Evolutionary conservation across 2,888 invertebrate species (phyloP), one percentile per base, ranked within the genome.

Genomic region (Leucozona laternaria): DNA sequence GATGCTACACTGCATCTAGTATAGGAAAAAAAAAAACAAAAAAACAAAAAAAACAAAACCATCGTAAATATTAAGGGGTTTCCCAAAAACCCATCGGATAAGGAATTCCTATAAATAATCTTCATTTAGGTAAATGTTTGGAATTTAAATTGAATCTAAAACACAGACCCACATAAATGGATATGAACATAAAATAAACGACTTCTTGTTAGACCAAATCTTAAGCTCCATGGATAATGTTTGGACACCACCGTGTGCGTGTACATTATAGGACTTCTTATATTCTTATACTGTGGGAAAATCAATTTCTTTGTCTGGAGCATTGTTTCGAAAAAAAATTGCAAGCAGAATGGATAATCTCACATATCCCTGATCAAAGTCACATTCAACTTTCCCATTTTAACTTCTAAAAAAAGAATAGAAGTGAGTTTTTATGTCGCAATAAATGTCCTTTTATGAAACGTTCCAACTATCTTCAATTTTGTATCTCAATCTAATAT

Each of bases 71-170:
- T 15, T 58, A 37, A 37, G 58, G 37, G 15, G 34, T 60, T 60
- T 20, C 60, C 22, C 34, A 58, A 40, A 31, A 58, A 58, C 22
- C 15, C 15, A 37, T 20, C 20, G 31, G 58, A 60, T 40, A 22
- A 34, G 20, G 37, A 22, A 15, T 31, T 22, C 22, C 15, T 60
- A 28, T 25, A 40, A 40, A 60, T 22, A 22, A 60, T 60, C 22
- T 60, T 40, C n/a, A 60, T 40, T 15, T 58, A 58, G 13, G 7
- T 60, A 60, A 40, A 20, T 60, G 20, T 40, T 13, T 15, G 15
- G 60, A 60, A 60, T 60, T 60, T 40, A 40, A 60, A 60, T 60
- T 60, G 60, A 37, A 37, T 58, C 34, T 6, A 2, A 58, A 34
- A 58, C 11, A 37, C 6, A 57, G 0, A 17, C 55, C 31, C 53